Conservation (phyloP, 2,888 invertebrate genomes). For the Eupithecia exiguata region DNA sequence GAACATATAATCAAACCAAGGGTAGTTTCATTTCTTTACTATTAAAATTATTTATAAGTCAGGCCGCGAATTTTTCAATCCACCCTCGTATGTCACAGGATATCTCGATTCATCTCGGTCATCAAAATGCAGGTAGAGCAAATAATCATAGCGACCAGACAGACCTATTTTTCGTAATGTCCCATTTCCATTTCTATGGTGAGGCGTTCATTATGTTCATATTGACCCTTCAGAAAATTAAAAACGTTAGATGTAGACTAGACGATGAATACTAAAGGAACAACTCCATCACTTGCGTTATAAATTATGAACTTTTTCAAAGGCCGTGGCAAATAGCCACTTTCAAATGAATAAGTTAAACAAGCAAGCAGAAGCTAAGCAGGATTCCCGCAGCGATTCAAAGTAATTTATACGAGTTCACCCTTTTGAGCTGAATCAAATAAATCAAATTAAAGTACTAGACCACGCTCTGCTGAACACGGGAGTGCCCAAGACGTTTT, state of each 20-base stretch:
- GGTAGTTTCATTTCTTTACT: too few relatives aligned
- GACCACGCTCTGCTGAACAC: conserved; percentile 72
- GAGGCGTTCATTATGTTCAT: neutral
- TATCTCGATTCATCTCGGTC: neutral
- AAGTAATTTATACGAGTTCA: conserved; percentile 73
- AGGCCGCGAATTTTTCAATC: too few relatives aligned
- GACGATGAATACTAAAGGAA: conserved; percentile 6
- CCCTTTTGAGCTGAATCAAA: conserved; percentile 78
- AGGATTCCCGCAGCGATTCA: conserved; percentile 55
- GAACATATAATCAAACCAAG: too few relatives aligned
- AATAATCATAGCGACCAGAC: neutral
- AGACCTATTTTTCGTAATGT: neutral
- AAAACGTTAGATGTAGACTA: neutral
- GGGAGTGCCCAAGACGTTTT: conserved; percentile 83
- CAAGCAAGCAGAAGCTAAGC: conserved; percentile 39
- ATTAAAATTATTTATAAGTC: too few relatives aligned
- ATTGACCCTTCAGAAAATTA: neutral
- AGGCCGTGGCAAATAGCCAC: conserved; percentile 41
- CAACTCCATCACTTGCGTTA: conserved; percentile 18
- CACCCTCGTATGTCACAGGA: neutral
- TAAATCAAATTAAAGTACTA: conserved; percentile 83
- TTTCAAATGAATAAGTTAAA: conserved; percentile 43
- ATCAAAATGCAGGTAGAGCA: neutral
- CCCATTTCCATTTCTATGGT: neutral
- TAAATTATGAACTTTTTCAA: conserved; percentile 31